A percentile compares a stretch with the other conserved stretches of the same genome.
Evolutionary conservation across 2,888 invertebrate species (phyloP).

Genomic region (Euplagia quadripunctaria): DNA sequence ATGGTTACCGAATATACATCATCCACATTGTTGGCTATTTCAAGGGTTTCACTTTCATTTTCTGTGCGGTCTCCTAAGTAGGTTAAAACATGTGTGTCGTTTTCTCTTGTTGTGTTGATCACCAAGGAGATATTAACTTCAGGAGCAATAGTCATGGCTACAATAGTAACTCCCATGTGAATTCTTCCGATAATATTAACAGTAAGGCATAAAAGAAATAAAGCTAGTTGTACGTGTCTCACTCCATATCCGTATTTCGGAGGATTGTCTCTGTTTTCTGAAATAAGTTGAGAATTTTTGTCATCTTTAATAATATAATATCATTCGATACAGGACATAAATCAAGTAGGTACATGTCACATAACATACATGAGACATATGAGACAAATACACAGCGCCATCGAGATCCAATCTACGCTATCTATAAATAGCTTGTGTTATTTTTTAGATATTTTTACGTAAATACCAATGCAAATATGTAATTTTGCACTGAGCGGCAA

Average conservation of each 20-base stretch:
- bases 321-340: too few species aligned
- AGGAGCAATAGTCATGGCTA: constrained; percentile 3
- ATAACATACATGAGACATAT: too few species aligned
- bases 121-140: not conserved
- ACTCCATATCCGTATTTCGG: constrained; percentile 60
- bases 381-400: too few species aligned
- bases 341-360: too few species aligned
- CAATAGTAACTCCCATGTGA: constrained; percentile 60
- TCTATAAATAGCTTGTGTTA: too few species aligned
- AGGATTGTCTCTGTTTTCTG: constrained; percentile 38
- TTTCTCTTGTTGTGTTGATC: not conserved
- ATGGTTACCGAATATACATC: not conserved
- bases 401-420: too few species aligned
- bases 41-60: not conserved
- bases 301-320: too few species aligned
- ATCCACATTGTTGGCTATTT: not conserved
- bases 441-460: too few species aligned
- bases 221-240: constrained; percentile 60
- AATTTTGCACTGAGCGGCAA: too few species aligned
- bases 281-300: constrained; percentile 25
- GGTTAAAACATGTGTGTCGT: not conserved
- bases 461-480: too few species aligned
- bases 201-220: constrained; percentile 55
- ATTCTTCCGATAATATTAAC: constrained; percentile 56
- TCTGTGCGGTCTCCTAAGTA: not conserved